Evolutionary conservation across 2,888 invertebrate species (phyloP), one percentile per base, ranked within the genome.

Genomic region (Hypena proboscidalis): DNA sequence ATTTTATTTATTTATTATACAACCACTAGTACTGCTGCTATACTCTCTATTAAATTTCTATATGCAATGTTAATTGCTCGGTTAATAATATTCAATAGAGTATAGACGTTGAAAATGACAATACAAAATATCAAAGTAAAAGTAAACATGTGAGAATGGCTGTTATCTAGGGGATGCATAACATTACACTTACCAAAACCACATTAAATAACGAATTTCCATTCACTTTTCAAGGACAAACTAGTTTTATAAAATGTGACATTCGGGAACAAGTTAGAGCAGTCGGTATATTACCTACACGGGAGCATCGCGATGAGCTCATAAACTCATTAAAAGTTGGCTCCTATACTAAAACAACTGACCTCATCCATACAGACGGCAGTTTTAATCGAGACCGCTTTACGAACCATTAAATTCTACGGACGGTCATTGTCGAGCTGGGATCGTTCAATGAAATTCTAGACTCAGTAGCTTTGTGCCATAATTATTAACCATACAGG

Each of bases 261-360:
- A 47, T 72, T 59, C 42, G 76, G 70, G 76, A 73, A 64, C 69
- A 73, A 55, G 55, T 65, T 49, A 68, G 67, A 67, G 60, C 59
- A 55, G 55, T 53, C 51, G 58, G 61, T 54, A 61, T 58, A 62
- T 67, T 65, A 60, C 69, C 70, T 70, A 64, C 62, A 31, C 38
- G 44, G 38, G 47, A 55, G 59, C 60, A 57, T 59, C 57, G 63
- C 67, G 62, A 58, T 72, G 69, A 73, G 70, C 80, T 83, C 85
- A 82, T 88, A 86, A 88, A 85, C 82, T 86, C 85, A 88, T 88
- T 88, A 86, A 85, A 88, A 88, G 85, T 87, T 85, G 74, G 75
- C 78, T 78, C 74, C 71, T 80, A 76, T 71, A 78, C 76, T 81
- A 79, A 82, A 83, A 77, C 82, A 79, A 80, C 76, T 80, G 77